Conservation (phyloP, 2,888 invertebrate species). For the Stenurella melanura region DNA sequence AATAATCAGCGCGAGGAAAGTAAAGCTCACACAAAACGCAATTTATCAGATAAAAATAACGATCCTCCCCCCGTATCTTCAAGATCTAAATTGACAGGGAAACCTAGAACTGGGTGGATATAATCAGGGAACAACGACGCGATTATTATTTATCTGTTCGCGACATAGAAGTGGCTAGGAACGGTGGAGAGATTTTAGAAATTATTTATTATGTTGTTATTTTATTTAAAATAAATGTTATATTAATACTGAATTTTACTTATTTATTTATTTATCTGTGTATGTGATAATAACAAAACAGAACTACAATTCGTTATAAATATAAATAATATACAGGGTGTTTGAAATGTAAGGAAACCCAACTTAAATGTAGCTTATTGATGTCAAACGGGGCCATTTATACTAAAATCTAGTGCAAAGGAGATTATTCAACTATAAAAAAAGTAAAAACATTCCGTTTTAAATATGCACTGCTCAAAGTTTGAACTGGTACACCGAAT, state of each 20-base stretch:
- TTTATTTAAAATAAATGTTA: neutral
- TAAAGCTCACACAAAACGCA: slow-evolving; percentile 42
- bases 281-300: too few relatives aligned
- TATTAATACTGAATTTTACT: neutral
- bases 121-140: slow-evolving; percentile 37
- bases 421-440: too few relatives aligned
- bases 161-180: neutral
- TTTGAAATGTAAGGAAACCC: too few relatives aligned
- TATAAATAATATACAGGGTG: too few relatives aligned
- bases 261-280: too few relatives aligned
- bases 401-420: too few relatives aligned
- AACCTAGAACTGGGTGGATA: slow-evolving; percentile 59
- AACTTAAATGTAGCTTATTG: too few relatives aligned
- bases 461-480: too few relatives aligned
- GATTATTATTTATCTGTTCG: slow-evolving; percentile 11
- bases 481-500: too few relatives aligned
- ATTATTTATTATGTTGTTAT: neutral
- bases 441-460: too few relatives aligned
- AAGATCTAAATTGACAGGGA: slow-evolving; percentile 58
- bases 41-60: slow-evolving; percentile 46
- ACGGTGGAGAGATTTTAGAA: neutral
- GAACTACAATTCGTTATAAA: too few relatives aligned
- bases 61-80: slow-evolving; percentile 46
- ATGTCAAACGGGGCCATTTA: too few relatives aligned
- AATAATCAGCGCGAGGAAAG: slow-evolving; percentile 19